These are phyloP conservation scores for Pomphorhynchus laevis DNA, from an alignment of 1,140 invertebrate species.

Conservation along the genomic window DNA sequence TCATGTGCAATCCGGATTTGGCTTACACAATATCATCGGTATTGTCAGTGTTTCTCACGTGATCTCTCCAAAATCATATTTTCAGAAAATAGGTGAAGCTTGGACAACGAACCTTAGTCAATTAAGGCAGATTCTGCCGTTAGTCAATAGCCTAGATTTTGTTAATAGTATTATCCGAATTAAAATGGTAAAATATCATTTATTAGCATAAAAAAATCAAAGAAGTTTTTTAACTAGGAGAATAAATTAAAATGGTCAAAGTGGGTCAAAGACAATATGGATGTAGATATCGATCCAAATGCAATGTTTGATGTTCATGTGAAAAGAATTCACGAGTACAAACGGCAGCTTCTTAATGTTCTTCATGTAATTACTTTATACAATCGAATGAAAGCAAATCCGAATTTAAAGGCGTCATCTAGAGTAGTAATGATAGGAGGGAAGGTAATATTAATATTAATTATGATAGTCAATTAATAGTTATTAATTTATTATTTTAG, in stretches of 20 bases:
- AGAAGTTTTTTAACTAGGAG: slow-evolving; percentile 23
- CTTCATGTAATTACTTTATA: slow-evolving; percentile 67
- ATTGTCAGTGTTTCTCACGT: slow-evolving; percentile 25
- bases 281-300: slow-evolving; percentile 49
- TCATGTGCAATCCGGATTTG: slow-evolving; percentile 67
- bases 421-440: slow-evolving; percentile 87
- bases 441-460: slow-evolving; percentile 25
- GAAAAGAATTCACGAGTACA: slow-evolving; percentile 96
- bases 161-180: slow-evolving; percentile 53
- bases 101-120: slow-evolving; percentile 72
- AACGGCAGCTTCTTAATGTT: slow-evolving; percentile 71
- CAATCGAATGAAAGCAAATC: slow-evolving; percentile 74
- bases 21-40: slow-evolving; percentile 65
- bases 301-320: slow-evolving; percentile 68
- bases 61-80: slow-evolving; percentile 9
- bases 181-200: slow-evolving; percentile 29
- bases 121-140: slow-evolving; percentile 41
- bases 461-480: neutral
- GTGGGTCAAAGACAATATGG: slow-evolving; percentile 48
- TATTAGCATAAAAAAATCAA: neutral
- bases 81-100: slow-evolving; percentile 59
- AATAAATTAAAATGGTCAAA: slow-evolving; percentile 65
- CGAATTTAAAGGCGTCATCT: slow-evolving; percentile 36
- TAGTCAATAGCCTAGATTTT: slow-evolving; percentile 46
- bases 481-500: slow-evolving; percentile 13